These are phyloP conservation scores for Hyla sarda DNA, from an alignment of 2,113 vertebrate genomes.

Conservation along the genomic window DNA sequence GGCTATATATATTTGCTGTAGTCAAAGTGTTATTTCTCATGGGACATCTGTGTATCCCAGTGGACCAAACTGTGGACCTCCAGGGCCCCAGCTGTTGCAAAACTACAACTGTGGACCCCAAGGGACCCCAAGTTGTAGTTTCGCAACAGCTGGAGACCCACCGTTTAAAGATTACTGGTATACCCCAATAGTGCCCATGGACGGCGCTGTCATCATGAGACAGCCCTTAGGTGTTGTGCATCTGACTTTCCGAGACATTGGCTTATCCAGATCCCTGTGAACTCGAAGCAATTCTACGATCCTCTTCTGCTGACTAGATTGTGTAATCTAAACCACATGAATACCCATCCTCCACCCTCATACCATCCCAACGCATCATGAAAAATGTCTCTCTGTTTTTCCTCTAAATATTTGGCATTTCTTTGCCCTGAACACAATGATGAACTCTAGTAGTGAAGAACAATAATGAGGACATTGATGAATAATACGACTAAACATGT, in stretches of 20 bases:
- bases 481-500: constrained; percentile 2
- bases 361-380: constrained; percentile 6
- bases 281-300: background rate
- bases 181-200: too few species aligned
- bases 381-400: constrained; percentile 33
- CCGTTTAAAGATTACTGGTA: too few species aligned
- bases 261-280: background rate
- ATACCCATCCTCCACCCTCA: background rate
- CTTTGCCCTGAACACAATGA: background rate
- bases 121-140: too few species aligned
- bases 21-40: too few species aligned
- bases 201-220: too few species aligned
- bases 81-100: too few species aligned
- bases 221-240: too few species aligned
- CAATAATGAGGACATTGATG: constrained; percentile 11
- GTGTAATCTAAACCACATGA: constrained; percentile 43
- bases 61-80: too few species aligned
- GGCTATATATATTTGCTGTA: too few species aligned
- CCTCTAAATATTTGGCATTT: constrained; percentile 43
- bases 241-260: background rate
- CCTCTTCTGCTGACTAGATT: background rate
- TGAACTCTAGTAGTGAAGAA: constrained; percentile 3
- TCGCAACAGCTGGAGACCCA: too few species aligned
- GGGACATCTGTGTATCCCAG: too few species aligned
- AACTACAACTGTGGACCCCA: too few species aligned